phyloP scores from a whole-genome alignment of 2,113 vertebrate genomes.

The Ciconia boyciana region DNA sequence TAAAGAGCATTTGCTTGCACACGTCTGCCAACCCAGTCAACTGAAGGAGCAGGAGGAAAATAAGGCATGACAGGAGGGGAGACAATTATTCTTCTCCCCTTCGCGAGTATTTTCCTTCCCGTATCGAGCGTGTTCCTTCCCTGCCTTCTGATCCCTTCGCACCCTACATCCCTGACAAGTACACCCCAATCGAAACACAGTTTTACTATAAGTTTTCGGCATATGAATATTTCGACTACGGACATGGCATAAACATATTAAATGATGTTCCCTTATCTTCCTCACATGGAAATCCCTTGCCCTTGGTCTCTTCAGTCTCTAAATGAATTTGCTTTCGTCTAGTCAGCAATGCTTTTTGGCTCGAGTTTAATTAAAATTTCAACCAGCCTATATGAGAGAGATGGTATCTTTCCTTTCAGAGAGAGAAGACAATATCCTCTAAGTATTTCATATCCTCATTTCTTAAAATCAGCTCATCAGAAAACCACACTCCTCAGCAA shows the following conservation, averaged over 20 bases:
- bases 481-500: slow-evolving; percentile 56
- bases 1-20: background rate
- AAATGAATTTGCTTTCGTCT: slow-evolving; percentile 34
- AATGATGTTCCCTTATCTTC: slow-evolving; percentile 46
- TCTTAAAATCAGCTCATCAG: slow-evolving; percentile 65
- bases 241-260: slow-evolving; percentile 1
- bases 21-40: background rate
- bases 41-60: background rate
- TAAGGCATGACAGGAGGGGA: background rate
- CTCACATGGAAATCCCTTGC: background rate
- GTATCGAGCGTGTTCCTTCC: fast-evolving
- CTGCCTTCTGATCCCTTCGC: background rate
- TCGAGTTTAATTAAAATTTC: slow-evolving; percentile 63
- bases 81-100: background rate
- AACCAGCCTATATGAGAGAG: slow-evolving; percentile 33
- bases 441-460: slow-evolving; percentile 61
- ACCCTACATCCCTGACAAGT: background rate
- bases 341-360: slow-evolving; percentile 49
- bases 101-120: fast-evolving
- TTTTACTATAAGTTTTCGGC: background rate
- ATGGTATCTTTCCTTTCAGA: slow-evolving; percentile 55
- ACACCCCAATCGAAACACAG: background rate
- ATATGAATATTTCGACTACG: background rate
- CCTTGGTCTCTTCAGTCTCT: background rate
- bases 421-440: slow-evolving; percentile 64